These are phyloP conservation scores for Saturnia japonica DNA, from an alignment of 2,888 invertebrate species.

Conservation along the genomic window DNA sequence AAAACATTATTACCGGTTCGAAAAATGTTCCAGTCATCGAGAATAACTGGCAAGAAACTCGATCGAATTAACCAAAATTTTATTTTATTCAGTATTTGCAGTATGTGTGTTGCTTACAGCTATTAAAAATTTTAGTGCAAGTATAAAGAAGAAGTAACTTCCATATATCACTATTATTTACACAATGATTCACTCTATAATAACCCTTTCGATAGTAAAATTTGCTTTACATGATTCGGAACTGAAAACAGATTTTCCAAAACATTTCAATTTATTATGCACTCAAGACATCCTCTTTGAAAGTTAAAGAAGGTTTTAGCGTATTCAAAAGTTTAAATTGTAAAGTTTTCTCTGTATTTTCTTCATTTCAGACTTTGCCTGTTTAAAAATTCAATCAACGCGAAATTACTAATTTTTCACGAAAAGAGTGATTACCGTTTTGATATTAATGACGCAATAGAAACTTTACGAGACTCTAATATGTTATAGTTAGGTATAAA, in stretches of 20 bases:
- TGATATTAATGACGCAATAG: not conserved
- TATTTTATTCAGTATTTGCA: no score
- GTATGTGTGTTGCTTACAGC: no score
- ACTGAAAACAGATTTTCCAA: not conserved
- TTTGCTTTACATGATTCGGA: not conserved
- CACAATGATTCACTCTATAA: no score
- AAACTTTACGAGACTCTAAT: not conserved
- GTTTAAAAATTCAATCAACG: conserved; percentile 35
- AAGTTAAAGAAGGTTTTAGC: conserved; percentile 42
- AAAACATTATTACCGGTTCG: no score
- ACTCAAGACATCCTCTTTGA: conserved; percentile 31
- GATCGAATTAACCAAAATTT: no score
- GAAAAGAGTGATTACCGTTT: not conserved
- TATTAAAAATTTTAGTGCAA: no score
- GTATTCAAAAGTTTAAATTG: conserved; percentile 45
- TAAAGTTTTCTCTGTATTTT: conserved; percentile 35
- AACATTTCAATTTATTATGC: conserved; percentile 27
- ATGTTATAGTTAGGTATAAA: not conserved
- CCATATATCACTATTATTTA: no score
- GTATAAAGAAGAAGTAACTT: no score
- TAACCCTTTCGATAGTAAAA: no score
- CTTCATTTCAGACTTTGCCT: conserved; percentile 31
- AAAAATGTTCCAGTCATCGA: no score
- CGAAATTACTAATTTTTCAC: conserved; percentile 23
- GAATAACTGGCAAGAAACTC: no score